These are phyloP conservation scores for Telmatherina bonti DNA, from an alignment of 2,797 vertebrate species.

Conservation along the genomic window DNA sequence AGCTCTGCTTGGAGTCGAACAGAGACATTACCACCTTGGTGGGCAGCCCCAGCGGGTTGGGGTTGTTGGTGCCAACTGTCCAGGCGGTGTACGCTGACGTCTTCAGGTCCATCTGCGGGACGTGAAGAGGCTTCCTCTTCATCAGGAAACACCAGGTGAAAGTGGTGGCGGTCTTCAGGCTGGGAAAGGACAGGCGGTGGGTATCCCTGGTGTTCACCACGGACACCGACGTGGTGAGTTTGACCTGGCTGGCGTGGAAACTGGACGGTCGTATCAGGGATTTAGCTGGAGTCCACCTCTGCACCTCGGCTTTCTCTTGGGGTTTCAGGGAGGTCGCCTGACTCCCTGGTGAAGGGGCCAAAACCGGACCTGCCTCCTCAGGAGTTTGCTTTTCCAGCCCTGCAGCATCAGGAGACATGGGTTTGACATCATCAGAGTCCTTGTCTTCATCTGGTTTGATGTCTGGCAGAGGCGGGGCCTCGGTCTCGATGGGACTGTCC, in stretches of 20 bases:
- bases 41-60: constrained; percentile 92
- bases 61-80: constrained; percentile 88
- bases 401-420: constrained; percentile 73
- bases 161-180: constrained; percentile 94
- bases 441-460: constrained; percentile 74
- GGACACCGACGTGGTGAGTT: constrained; percentile 81
- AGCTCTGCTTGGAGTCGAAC: constrained; percentile 94
- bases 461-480: constrained; percentile 78
- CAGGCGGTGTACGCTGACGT: constrained; percentile 94
- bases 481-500: constrained; percentile 88
- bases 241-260: constrained; percentile 84
- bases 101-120: constrained; percentile 91
- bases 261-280: constrained; percentile 77
- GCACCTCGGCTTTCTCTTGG: constrained; percentile 84
- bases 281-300: constrained; percentile 81
- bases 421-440: constrained; percentile 72
- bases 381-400: constrained; percentile 81
- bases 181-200: constrained; percentile 91
- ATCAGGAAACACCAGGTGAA: constrained; percentile 97
- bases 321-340: constrained; percentile 74
- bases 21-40: constrained; percentile 97
- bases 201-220: constrained; percentile 84
- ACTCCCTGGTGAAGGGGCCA: constrained; percentile 69
- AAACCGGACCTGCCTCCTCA: constrained; percentile 48
- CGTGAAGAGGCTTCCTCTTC: constrained; percentile 90